Conservation (phyloP, 2,797 vertebrate species). For the Acanthurus lineatus region DNA sequence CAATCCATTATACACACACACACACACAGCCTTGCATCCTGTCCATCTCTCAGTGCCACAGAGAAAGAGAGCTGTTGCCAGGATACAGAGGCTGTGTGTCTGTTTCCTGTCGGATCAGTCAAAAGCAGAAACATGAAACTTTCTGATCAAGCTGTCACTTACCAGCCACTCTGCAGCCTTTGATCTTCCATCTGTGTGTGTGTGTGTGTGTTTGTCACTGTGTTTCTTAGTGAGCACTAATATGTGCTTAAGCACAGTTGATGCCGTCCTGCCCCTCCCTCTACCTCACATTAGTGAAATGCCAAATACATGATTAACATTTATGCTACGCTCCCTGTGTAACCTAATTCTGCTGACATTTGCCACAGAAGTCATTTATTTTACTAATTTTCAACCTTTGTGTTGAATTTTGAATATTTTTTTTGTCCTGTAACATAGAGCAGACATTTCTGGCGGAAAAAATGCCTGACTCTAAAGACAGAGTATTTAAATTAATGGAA, state of each 20-base stretch:
- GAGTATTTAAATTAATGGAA: not conserved
- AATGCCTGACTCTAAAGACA: not conserved
- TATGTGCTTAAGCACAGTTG: slow-evolving; percentile 34
- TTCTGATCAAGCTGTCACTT: slow-evolving; percentile 73
- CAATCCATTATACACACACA: slow-evolving; percentile 41
- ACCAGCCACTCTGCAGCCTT: slow-evolving; percentile 41
- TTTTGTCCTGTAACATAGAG: not conserved
- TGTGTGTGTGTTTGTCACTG: slow-evolving; percentile 2
- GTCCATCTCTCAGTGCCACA: slow-evolving; percentile 64
- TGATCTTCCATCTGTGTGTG: slow-evolving; percentile 41
- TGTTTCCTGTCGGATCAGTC: slow-evolving; percentile 76
- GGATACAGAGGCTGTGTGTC: slow-evolving; percentile 69
- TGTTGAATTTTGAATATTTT: not conserved
- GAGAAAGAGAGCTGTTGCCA: slow-evolving; percentile 71
- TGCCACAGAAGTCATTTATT: slow-evolving; percentile 44
- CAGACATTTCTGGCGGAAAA: slow-evolving; percentile 9
- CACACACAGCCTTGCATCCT: slow-evolving; percentile 54
- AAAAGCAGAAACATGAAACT: slow-evolving; percentile 64
- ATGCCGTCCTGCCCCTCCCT: slow-evolving; percentile 22
- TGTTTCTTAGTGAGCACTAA: slow-evolving; percentile 3
- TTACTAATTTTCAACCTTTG: slow-evolving; percentile 15
- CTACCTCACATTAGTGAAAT: slow-evolving; percentile 57
- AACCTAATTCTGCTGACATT: slow-evolving; percentile 60
- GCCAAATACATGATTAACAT: slow-evolving; percentile 70
- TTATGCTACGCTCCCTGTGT: slow-evolving; percentile 36